phyloP scores from a whole-genome alignment of 2,888 invertebrate genomes.

The Apomyelois bistriatella region DNA sequence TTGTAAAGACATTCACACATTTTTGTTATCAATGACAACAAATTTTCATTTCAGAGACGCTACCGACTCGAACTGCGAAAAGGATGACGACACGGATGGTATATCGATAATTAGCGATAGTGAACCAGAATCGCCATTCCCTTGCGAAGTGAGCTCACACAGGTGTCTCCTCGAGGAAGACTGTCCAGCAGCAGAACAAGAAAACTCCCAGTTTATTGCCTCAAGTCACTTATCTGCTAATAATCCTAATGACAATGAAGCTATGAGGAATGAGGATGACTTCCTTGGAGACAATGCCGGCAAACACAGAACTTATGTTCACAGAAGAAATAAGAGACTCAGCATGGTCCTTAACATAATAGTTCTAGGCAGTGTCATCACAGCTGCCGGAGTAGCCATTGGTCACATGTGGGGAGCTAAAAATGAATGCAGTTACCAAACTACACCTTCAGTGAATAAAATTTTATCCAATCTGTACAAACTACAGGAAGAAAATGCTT shows the following conservation, averaged over 20 bases:
- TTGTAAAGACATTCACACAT: too few relatives aligned
- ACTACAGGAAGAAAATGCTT: constrained; percentile 72
- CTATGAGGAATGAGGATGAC: constrained; percentile 47
- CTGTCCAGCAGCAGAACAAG: constrained; percentile 36
- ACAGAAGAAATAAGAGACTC: constrained; percentile 67
- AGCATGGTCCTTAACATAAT: constrained; percentile 71
- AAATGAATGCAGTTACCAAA: constrained; percentile 60
- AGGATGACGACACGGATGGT: constrained; percentile 75
- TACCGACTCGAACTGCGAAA: constrained; percentile 43
- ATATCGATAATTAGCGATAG: constrained; percentile 75
- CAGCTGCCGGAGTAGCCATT: constrained; percentile 70
- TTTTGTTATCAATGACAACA: too few relatives aligned
- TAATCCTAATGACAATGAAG: constrained; percentile 37
- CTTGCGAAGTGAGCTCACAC: constrained; percentile 44
- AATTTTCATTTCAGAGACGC: constrained; percentile 35
- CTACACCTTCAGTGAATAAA: constrained; percentile 65
- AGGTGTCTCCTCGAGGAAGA: constrained; percentile 35
- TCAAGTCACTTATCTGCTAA: constrained; percentile 32
- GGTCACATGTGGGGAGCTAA: constrained; percentile 76
- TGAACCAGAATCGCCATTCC: constrained; percentile 53
- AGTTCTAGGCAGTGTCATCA: constrained; percentile 71
- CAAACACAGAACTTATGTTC: constrained; percentile 72
- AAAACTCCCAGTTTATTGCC: constrained; percentile 36
- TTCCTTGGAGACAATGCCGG: constrained; percentile 49
- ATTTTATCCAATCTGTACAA: constrained; percentile 71